Evolutionary conservation across 2,797 vertebrate species (phyloP).

Genomic region (Micrastur ruficollis): DNA sequence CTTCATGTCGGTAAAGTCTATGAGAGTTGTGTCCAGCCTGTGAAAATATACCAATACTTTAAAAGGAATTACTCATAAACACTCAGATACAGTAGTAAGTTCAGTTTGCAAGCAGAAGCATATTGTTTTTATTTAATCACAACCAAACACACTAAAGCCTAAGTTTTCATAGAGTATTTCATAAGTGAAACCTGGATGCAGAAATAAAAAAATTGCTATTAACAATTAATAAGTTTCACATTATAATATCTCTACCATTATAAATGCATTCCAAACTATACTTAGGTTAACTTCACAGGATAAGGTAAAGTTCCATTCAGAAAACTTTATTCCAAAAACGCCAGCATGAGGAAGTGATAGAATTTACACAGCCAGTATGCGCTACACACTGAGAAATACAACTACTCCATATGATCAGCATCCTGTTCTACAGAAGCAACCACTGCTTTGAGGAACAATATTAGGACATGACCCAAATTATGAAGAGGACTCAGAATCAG

Average conservation of each 20-base stretch:
- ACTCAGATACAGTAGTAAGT: fast-evolving
- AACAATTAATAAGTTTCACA: background rate
- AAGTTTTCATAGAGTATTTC: fast-evolving
- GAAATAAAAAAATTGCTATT: background rate
- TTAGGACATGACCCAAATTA: background rate
- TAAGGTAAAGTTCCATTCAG: background rate
- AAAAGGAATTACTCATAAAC: background rate
- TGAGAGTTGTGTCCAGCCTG: constrained; percentile 97
- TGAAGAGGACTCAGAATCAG: background rate
- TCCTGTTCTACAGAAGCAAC: background rate
- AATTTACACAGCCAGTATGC: background rate
- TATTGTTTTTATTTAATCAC: background rate
- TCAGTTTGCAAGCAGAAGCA: background rate
- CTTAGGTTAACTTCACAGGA: background rate
- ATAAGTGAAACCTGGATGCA: background rate
- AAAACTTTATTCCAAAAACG: background rate
- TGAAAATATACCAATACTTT: background rate
- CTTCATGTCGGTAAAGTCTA: constrained; percentile 99
- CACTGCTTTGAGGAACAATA: background rate
- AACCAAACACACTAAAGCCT: background rate
- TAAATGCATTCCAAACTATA: background rate
- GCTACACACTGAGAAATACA: background rate
- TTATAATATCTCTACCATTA: background rate
- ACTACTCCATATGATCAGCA: background rate
- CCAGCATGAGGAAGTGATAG: background rate